A percentile compares a stretch with the other conserved stretches of the same genome.
phyloP scores from a whole-genome alignment of 2,888 invertebrate species.

The Branchipolynoe longqiensis region DNA sequence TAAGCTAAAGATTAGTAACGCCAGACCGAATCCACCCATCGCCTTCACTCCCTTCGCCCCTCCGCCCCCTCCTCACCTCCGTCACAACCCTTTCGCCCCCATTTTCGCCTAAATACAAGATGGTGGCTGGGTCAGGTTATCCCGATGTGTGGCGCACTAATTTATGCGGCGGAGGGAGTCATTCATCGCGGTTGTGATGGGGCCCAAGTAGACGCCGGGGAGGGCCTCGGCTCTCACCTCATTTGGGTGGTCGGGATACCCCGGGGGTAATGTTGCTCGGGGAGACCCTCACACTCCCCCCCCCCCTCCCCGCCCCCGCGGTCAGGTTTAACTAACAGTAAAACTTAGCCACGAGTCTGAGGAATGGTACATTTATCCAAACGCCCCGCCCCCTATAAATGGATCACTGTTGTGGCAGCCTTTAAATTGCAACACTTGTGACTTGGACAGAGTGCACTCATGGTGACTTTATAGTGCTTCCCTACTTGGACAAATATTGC shows the following conservation, averaged over 20 bases:
- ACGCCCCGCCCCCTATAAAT: no score
- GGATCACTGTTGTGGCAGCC: no score
- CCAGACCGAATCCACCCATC: neutral
- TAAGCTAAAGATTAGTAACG: neutral
- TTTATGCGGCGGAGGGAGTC: slow-evolving; percentile 54
- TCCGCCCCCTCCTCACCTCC: neutral
- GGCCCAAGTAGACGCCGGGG: slow-evolving; percentile 42
- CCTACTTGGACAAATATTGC: no score
- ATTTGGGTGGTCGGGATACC: slow-evolving; percentile 25
- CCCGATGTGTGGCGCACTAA: slow-evolving; percentile 34
- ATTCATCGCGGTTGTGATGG: slow-evolving; percentile 43
- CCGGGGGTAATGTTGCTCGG: slow-evolving; percentile 11
- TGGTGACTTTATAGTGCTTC: no score
- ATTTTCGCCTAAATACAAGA: no score
- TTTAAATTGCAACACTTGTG: no score
- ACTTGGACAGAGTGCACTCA: no score
- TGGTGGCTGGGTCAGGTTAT: slow-evolving; percentile 26
- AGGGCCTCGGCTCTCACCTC: neutral
- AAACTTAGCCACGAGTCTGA: no score
- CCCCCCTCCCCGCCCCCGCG: no score
- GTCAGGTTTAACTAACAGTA: no score
- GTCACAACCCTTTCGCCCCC: neutral
- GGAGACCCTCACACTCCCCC: neutral
- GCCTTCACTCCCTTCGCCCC: neutral
- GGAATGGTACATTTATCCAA: no score